Evolutionary conservation across 2,888 invertebrate species (phyloP), one percentile per base, ranked within the genome.

Genomic region (Choreutis nemorana): DNA sequence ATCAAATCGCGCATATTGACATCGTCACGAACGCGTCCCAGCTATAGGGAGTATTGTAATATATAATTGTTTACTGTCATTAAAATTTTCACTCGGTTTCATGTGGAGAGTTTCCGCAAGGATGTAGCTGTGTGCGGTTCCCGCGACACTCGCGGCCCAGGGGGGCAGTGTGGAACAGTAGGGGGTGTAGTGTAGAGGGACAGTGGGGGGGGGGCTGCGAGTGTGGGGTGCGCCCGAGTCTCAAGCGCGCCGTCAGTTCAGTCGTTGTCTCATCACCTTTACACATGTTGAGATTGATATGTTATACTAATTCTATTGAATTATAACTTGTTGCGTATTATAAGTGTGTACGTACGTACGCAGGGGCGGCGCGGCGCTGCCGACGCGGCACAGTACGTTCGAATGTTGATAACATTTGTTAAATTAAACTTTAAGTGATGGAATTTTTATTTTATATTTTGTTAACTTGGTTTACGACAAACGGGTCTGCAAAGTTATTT

Each of bases 251-350:
- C 50, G 48, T 57, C 49, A 60, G 54, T 40, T 47, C 62, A 50
- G 61, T 57, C 67, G 64, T 57, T 55, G 65, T 63, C 66, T 65
- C 71, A 64, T 68, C 71, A 63, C 68, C 72, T 75, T 70, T 77
- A 77, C 77, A 77, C 77, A 72, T 71, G 77, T 77, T 73, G 75
- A 75, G 66, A 72, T 73, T 75, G 73, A 73, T 72, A 73, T 73
- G 75, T 77, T 75, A 75, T 71, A 71, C 72, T 73, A 75, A 77
- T 77, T 78, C 72, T 75, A 77, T 75, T 73, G 71, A 75, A 75
- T 75, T 75, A 63, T 70, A 57, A 68, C 71, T 77, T 75, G 77
- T 75, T 75, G 73, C 71, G 67, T 73, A 71, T 70, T 71, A 64
- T 73, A 73, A 67, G 71, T 67, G 48, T 49, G 53, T 52, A 44